Conservation (phyloP, 92 coral and sea anemone genomes). For the Epizoanthus scotinus region DNA sequence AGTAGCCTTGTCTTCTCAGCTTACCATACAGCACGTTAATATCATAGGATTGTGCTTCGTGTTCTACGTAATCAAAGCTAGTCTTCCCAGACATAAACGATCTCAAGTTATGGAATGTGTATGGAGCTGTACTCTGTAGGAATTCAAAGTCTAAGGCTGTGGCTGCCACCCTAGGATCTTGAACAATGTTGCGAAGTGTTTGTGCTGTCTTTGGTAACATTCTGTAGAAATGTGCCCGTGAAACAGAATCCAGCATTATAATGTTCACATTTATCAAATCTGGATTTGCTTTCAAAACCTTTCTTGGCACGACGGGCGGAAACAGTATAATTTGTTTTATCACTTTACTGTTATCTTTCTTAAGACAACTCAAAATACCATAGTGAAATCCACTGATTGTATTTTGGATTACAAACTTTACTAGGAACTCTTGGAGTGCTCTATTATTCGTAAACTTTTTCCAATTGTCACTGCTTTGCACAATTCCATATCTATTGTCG, state of each 20-base stretch:
- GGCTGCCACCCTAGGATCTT: slow-evolving; percentile 58
- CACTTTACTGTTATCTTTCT: slow-evolving; percentile 26
- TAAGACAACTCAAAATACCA: slow-evolving; percentile 70
- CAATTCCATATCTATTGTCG: slow-evolving; percentile 71
- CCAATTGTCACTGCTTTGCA: slow-evolving; percentile 45
- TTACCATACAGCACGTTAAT: slow-evolving; percentile 62
- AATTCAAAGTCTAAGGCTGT: slow-evolving; percentile 81
- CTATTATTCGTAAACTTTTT: slow-evolving; percentile 34
- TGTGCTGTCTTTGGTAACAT: slow-evolving; percentile 75
- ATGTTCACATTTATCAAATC: slow-evolving; percentile 67
- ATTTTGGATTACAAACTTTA: slow-evolving; percentile 54
- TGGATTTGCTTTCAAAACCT: slow-evolving; percentile 33
- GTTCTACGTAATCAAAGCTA: slow-evolving; percentile 68
- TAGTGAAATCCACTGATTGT: slow-evolving; percentile 67
- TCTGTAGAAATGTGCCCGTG: slow-evolving; percentile 87
- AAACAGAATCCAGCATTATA: slow-evolving; percentile 76
- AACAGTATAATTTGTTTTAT: slow-evolving; percentile 70
- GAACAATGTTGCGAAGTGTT: slow-evolving; percentile 61
- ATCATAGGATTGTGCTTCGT: slow-evolving; percentile 64
- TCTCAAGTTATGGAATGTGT: slow-evolving; percentile 83
- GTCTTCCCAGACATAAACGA: slow-evolving; percentile 86
- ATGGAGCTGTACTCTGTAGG: slow-evolving; percentile 84
- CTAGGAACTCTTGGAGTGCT: slow-evolving; percentile 57
- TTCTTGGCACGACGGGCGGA: slow-evolving; percentile 60
- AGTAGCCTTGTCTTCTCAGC: slow-evolving; percentile 73